Conservation (phyloP, 2,888 invertebrate genomes). For the Horisme vitalbata region DNA sequence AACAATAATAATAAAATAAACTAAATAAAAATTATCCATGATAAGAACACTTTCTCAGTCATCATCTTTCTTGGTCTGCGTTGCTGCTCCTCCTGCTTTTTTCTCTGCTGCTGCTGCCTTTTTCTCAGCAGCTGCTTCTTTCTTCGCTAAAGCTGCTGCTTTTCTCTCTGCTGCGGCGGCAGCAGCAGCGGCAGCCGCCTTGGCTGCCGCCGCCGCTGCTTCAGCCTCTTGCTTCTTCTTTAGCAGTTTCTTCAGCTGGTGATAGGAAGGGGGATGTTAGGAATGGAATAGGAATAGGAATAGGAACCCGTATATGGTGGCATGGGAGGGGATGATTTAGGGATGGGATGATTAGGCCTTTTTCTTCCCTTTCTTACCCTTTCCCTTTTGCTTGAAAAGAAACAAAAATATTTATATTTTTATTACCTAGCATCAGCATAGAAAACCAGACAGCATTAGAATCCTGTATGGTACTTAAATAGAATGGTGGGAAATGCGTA, state of each 20-base stretch:
- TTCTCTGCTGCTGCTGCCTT: slow-evolving; percentile 27
- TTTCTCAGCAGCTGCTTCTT: slow-evolving; percentile 23
- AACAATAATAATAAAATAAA: no score
- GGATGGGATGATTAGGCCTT: slow-evolving; percentile 47
- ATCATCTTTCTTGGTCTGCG: slow-evolving; percentile 17
- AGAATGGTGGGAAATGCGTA: no score
- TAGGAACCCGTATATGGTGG: not conserved
- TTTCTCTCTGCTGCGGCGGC: slow-evolving; percentile 18
- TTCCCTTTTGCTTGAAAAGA: slow-evolving; percentile 65
- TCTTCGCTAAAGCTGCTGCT: slow-evolving; percentile 38
- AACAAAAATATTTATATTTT: not conserved
- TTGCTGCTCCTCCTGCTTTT: slow-evolving; percentile 25
- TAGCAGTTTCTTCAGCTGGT: slow-evolving; percentile 58
- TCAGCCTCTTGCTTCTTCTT: slow-evolving; percentile 56
- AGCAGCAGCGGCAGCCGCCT: slow-evolving; percentile 32
- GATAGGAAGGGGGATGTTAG: slow-evolving; percentile 1
- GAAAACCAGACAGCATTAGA: no score
- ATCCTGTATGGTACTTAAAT: no score
- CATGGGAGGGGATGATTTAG: not conserved
- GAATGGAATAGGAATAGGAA: not conserved
- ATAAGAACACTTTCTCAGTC: not conserved
- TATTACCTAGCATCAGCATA: no score
- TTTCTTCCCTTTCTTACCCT: slow-evolving; percentile 73
- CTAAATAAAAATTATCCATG: not conserved
- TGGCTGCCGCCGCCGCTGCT: slow-evolving; percentile 32